These are phyloP conservation scores for Belgica antarctica DNA, from an alignment of 2,888 invertebrate species.

Conservation along the genomic window DNA sequence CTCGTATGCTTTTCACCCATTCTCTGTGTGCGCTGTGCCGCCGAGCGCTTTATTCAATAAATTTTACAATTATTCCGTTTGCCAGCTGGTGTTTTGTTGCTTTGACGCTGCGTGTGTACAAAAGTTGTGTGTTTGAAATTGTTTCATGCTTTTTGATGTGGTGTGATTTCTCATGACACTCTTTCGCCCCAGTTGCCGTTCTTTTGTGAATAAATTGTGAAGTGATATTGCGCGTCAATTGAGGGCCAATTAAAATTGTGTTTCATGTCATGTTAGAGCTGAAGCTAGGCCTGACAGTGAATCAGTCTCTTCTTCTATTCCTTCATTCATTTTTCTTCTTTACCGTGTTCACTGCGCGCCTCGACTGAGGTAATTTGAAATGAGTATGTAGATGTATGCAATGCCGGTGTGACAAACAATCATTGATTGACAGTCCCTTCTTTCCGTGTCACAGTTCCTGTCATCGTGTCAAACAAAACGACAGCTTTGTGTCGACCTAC, in stretches of 20 bases:
- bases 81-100: constrained; percentile 34
- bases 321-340: not conserved
- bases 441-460: constrained; percentile 18
- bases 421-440: constrained; percentile 42
- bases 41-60: constrained; percentile 34
- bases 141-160: no score
- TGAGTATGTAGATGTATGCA: no score
- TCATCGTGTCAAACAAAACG: constrained; percentile 34
- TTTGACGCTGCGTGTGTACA: constrained; percentile 10
- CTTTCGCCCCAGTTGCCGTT: not conserved
- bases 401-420: not conserved
- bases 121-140: no score
- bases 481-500: constrained; percentile 43
- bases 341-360: not conserved
- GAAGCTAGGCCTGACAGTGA: not conserved
- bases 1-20: not conserved
- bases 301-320: constrained; percentile 16
- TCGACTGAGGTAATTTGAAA: constrained; percentile 7
- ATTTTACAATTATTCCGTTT: constrained; percentile 36
- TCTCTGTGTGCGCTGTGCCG: no score
- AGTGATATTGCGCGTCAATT: not conserved
- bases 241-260: constrained; percentile 40
- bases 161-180: constrained; percentile 4
- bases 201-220: not conserved
- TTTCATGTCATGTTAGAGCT: constrained; percentile 2